Evolutionary conservation across 2,113 vertebrate genomes (phyloP).

Genomic region (Mola mola): DNA sequence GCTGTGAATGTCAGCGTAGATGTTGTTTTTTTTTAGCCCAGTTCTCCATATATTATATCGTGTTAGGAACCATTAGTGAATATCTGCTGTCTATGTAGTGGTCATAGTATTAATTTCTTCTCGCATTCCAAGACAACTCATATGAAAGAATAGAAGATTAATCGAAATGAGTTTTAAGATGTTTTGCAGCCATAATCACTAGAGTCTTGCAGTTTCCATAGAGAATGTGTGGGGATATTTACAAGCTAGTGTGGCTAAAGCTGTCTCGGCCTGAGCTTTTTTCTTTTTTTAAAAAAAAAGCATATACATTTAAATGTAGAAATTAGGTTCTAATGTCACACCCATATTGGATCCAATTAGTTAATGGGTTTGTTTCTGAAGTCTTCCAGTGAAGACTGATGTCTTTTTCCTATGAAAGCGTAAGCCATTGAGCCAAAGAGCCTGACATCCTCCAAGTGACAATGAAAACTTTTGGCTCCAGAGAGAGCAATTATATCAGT

Average conservation of each 20-base stretch:
- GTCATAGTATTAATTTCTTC: neutral
- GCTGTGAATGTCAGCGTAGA: conserved; percentile 49
- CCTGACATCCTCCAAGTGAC: conserved; percentile 68
- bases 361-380: conserved; percentile 77
- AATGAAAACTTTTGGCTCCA: conserved; percentile 72
- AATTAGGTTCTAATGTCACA: conserved; percentile 59
- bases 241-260: conserved; percentile 20
- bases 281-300: conserved; percentile 30
- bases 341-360: conserved; percentile 77
- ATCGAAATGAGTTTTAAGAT: no score
- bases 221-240: conserved; percentile 26
- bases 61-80: conserved; percentile 9
- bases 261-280: conserved; percentile 24
- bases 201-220: no score
- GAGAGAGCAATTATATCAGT: conserved; percentile 73
- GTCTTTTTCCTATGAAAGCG: conserved; percentile 69
- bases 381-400: conserved; percentile 64
- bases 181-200: no score
- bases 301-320: conserved; percentile 66
- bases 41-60: no score
- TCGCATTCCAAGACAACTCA: neutral
- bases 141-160: no score
- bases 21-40: no score
- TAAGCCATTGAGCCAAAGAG: conserved; percentile 72
- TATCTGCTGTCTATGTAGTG: conserved; percentile 11